Evolutionary conservation across 2,113 vertebrate species (phyloP).

Genomic region (Microtus ochrogaster): DNA sequence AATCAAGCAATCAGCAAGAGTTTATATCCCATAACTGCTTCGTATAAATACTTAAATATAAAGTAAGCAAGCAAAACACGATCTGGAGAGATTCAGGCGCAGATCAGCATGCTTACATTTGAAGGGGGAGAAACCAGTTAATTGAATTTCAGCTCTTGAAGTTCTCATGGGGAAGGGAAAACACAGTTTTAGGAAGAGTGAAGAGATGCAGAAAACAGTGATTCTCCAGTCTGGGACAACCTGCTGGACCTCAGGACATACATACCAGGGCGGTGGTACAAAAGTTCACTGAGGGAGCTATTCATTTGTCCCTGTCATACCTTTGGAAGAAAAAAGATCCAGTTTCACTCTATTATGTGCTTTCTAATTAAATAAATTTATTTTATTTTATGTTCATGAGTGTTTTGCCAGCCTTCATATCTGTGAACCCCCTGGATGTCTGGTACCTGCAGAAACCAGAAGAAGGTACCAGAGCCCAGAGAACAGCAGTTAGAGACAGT

Average conservation of each 20-base stretch:
- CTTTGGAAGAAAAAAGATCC: not conserved
- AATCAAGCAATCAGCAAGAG: conserved; percentile 77
- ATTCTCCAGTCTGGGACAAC: not conserved
- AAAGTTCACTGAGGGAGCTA: not conserved
- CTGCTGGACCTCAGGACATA: not conserved
- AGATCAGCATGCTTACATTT: not conserved
- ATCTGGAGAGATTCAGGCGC: conserved; percentile 36
- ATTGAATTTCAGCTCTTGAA: conserved; percentile 22
- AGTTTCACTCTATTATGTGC: not conserved
- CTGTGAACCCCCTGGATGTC: not conserved
- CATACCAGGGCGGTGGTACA: not conserved
- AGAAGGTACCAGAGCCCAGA: not conserved
- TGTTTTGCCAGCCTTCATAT: not conserved
- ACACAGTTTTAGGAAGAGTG: not conserved
- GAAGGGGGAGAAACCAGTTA: not conserved
- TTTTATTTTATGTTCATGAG: not conserved
- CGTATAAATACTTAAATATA: conserved; percentile 72
- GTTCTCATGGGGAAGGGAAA: not conserved
- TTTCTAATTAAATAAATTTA: not conserved
- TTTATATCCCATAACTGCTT: conserved; percentile 71
- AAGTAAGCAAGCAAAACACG: conserved; percentile 61
- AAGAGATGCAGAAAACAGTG: not conserved
- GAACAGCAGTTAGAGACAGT: not conserved
- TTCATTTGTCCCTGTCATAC: not conserved
- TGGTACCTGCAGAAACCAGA: not conserved